These are phyloP conservation scores for Phrynosoma blainvillii DNA, from an alignment of 2,113 vertebrate genomes.

Conservation along the genomic window DNA sequence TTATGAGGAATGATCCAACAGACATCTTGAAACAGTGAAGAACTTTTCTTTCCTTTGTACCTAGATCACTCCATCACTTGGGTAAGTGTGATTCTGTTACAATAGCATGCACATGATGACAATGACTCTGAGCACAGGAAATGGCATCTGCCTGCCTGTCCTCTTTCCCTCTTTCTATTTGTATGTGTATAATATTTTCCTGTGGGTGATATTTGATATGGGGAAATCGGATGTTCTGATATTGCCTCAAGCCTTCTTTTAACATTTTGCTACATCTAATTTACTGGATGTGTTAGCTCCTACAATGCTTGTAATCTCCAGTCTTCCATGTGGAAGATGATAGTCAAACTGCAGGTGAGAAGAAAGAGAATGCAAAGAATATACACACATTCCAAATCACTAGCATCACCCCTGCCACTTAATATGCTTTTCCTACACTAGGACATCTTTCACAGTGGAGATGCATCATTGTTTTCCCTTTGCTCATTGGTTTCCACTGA, in stretches of 20 bases:
- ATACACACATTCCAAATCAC: conserved; percentile 45
- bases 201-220: neutral
- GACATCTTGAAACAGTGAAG: neutral
- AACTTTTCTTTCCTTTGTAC: too few species aligned
- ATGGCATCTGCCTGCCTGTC: neutral
- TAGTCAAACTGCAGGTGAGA: conserved; percentile 38
- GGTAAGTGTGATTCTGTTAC: neutral
- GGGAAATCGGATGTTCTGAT: conserved; percentile 31
- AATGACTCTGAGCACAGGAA: neutral
- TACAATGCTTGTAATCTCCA: conserved; percentile 12
- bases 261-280: conserved; percentile 4
- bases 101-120: neutral
- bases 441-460: conserved; percentile 43
- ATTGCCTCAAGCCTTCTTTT: conserved; percentile 32
- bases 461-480: conserved; percentile 36
- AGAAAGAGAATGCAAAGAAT: neutral
- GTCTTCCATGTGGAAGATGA: conserved; percentile 5
- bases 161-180: neutral
- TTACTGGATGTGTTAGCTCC: neutral
- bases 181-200: neutral
- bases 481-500: conserved; percentile 54
- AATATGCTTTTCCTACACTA: conserved; percentile 45
- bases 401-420: conserved; percentile 43
- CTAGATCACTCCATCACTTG: neutral
- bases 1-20: neutral